Base-by-base conservation (phyloP, 2,797 vertebrate species). In the Sebastes iracundus region DNA sequence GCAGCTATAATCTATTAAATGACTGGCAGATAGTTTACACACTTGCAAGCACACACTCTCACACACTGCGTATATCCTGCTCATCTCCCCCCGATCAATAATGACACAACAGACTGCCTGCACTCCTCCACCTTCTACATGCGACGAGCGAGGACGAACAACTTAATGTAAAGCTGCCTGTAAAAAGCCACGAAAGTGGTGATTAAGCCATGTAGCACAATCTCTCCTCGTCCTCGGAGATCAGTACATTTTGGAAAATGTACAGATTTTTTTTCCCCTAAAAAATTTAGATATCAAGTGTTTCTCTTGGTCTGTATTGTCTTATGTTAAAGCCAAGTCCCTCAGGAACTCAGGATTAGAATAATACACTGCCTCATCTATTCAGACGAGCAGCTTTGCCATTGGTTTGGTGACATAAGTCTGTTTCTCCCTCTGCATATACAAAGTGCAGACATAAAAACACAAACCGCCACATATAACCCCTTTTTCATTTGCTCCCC, bases 11-110 rank as follows among this genome's bases (percentile, higher is more conserved):
- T 86, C 84, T 64, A 60, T 89, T 55, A 83, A 85, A 88, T 68
- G 46, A 80, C 79, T 20, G 20, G 23, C 16, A 35, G 49, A 63
- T 42, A 25, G 70, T 89, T 90, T 76, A 86, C 79, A 87, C 79
- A 77, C 64, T 77, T 23, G 52, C 58, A 75, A 46, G 16, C 68
- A 65, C 65, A 66, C 69, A n/a, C 55, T 64, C 59, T 27, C 71
- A 60, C 72, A 38, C 49, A 67, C 80, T 69, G 59, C 22, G 4
- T 69, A 71, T 64, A 84, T 83, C 65, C 59, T 42, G 28, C 71
- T 88, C 60, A 82, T 46, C 16, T 46, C 14, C 90, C 77, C 32
- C 35, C 20, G 64, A 91, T 90, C 91, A 82, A 90, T 92, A 92
- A 75, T 33, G 73, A 77, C 65, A 79, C 38, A 23, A 66, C n/a